Percentiles rank a stretch among this genome's conserved stretches.
phyloP scores from a whole-genome alignment of 2,797 vertebrate genomes.

The Netta rufina region DNA sequence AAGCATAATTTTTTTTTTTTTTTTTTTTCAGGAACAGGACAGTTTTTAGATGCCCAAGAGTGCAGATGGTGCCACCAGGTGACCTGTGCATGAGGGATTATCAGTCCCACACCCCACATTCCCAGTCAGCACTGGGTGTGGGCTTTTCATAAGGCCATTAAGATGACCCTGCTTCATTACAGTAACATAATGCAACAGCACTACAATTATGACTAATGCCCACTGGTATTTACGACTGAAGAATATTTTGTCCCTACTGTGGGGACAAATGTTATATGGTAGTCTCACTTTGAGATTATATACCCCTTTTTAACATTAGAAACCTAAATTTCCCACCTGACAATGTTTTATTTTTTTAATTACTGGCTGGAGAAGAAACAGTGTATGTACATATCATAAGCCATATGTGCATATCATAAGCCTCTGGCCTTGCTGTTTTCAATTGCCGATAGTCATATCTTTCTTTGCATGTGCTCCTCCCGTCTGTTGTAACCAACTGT shows the following conservation, averaged over 20 bases:
- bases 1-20: fast-evolving
- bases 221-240: background rate
- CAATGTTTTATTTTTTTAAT: background rate
- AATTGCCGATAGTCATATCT: background rate
- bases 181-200: background rate
- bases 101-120: background rate
- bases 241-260: background rate
- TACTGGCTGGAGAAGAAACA: background rate
- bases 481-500: conserved; percentile 33
- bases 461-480: conserved; percentile 44
- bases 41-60: background rate
- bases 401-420: background rate
- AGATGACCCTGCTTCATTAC: background rate
- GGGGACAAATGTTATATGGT: background rate
- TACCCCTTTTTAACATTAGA: background rate
- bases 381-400: background rate
- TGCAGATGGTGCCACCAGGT: background rate
- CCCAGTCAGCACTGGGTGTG: background rate
- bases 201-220: background rate
- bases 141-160: background rate
- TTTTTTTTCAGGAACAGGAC: background rate
- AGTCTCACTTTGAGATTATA: background rate
- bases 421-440: conserved; percentile 35
- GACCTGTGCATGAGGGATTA: background rate
- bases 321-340: background rate